Evolutionary conservation across 2,888 invertebrate genomes (phyloP).

Genomic region (Erannis defoliaria): DNA sequence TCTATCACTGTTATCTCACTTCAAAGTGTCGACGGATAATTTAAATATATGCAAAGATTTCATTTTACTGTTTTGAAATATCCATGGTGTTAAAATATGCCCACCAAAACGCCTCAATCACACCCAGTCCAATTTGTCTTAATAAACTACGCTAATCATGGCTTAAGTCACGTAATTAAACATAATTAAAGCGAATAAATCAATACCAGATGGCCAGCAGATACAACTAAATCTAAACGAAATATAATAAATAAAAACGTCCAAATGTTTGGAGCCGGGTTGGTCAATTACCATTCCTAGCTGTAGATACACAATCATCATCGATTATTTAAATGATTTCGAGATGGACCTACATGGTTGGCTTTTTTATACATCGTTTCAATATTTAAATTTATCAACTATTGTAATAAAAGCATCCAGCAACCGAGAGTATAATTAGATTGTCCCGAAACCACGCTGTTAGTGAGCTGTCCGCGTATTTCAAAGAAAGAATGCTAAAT

Average conservation of each 20-base stretch:
- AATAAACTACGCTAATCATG: conserved; percentile 24
- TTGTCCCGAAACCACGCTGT: neutral
- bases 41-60: neutral
- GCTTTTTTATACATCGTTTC: neutral
- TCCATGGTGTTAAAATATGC: neutral
- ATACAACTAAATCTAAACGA: conserved; percentile 28
- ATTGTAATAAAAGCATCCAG: neutral
- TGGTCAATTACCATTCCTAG: conserved; percentile 19
- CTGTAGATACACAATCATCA: conserved; percentile 11
- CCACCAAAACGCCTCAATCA: conserved; percentile 2
- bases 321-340: conserved; percentile 30
- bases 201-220: conserved; percentile 22
- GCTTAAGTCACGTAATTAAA: conserved; percentile 29
- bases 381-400: neutral
- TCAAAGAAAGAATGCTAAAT: no score
- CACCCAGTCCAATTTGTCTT: conserved; percentile 25
- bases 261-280: conserved; percentile 26
- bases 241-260: conserved; percentile 23
- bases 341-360: conserved; percentile 17
- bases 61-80: neutral
- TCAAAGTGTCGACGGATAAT: neutral
- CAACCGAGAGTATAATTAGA: neutral
- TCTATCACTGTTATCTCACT: neutral
- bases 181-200: conserved; percentile 31
- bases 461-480: no score